Evolutionary conservation across 35 echinoderm and acorn worm species (phyloP).

Genomic region (Strongylocentrotus purpuratus): DNA sequence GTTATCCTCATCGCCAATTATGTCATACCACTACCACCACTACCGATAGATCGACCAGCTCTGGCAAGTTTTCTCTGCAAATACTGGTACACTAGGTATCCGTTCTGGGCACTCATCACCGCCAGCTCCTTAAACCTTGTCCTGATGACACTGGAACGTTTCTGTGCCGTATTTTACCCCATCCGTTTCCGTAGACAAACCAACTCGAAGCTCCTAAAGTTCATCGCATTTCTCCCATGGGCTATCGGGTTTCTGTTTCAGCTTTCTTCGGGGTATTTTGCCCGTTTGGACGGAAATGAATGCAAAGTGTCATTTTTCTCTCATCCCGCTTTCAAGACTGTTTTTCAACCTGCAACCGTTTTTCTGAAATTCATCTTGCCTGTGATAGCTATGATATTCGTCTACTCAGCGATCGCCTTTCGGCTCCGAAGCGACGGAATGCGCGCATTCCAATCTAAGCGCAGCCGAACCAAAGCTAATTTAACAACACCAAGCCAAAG

Average conservation of each 20-base stretch:
- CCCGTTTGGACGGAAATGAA: not conserved
- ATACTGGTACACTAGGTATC: constrained; percentile 66
- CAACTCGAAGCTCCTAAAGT: not conserved
- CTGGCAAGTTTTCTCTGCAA: constrained; percentile 57
- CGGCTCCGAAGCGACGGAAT: too few relatives aligned
- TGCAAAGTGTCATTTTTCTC: not conserved
- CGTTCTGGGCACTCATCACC: constrained; percentile 62
- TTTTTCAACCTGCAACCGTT: too few relatives aligned
- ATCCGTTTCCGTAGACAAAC: not conserved
- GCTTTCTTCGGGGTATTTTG: not conserved
- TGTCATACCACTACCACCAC: not conserved
- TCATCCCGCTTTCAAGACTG: not conserved
- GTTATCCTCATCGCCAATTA: constrained; percentile 43
- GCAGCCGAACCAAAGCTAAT: not conserved
- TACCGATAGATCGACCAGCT: not conserved
- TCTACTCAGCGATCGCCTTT: too few relatives aligned
- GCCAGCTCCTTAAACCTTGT: constrained; percentile 62
- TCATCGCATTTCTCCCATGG: not conserved
- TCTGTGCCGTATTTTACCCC: constrained; percentile 61
- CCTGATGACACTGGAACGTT: constrained; percentile 65
- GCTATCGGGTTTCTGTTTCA: not conserved
- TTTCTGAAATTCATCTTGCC: too few relatives aligned
- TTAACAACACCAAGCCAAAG: too few relatives aligned
- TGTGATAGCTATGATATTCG: too few relatives aligned
- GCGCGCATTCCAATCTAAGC: too few relatives aligned